phyloP scores from a whole-genome alignment of 2,113 vertebrate genomes.

The Vimba vimba region DNA sequence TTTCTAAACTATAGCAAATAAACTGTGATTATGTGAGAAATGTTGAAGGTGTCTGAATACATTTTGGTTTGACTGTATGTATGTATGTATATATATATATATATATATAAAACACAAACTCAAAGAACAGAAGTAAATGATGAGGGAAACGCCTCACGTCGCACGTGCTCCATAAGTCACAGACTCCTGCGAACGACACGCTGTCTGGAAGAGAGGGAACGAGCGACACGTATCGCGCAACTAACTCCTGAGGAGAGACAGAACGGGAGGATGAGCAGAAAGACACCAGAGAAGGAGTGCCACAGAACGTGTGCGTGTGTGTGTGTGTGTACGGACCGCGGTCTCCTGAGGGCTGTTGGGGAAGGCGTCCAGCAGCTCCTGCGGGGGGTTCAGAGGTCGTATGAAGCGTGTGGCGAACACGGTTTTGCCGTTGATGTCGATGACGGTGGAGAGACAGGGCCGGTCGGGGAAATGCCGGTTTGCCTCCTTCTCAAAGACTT shows the following conservation, averaged over 20 bases:
- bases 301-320: neutral
- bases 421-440: slow-evolving; percentile 88
- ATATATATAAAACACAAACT: neutral
- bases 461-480: slow-evolving; percentile 79
- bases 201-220: slow-evolving; percentile 92
- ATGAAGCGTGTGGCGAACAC: slow-evolving; percentile 92
- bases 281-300: neutral
- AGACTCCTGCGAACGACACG: slow-evolving; percentile 86
- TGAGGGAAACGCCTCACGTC: slow-evolving; percentile 81
- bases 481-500: slow-evolving; percentile 84
- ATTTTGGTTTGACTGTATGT: too few relatives aligned
- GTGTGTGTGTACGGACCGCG: slow-evolving; percentile 66
- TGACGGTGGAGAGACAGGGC: slow-evolving; percentile 86
- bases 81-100: too few relatives aligned
- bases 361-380: slow-evolving; percentile 81
- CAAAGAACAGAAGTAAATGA: neutral
- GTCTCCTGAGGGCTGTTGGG: slow-evolving; percentile 77
- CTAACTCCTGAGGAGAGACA: slow-evolving; percentile 76
- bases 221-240: slow-evolving; percentile 89
- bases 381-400: slow-evolving; percentile 85
- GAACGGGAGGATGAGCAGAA: neutral
- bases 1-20: too few relatives aligned
- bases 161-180: slow-evolving; percentile 94
- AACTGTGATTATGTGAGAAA: too few relatives aligned
- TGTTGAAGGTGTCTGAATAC: too few relatives aligned